These are phyloP conservation scores for Xanthia togata DNA, from an alignment of 2,888 invertebrate genomes.

Conservation along the genomic window DNA sequence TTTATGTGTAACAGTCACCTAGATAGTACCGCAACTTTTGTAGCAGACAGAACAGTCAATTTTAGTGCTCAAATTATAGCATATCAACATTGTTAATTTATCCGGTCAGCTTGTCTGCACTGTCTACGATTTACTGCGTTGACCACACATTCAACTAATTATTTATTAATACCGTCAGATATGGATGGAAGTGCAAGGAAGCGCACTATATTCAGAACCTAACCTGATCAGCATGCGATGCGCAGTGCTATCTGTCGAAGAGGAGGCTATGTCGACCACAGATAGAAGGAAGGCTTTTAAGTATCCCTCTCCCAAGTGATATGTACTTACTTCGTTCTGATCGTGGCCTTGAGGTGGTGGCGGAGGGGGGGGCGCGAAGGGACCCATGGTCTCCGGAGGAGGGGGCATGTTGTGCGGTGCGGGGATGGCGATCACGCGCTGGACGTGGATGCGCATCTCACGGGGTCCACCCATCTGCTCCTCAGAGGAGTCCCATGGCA, in stretches of 20 bases:
- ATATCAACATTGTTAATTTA: too few species aligned
- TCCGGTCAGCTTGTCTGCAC: too few species aligned
- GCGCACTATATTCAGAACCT: background rate
- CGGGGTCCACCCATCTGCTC: slow-evolving; percentile 84
- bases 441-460: slow-evolving; percentile 89
- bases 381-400: slow-evolving; percentile 79
- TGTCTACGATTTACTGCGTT: slow-evolving; percentile 4
- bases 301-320: background rate
- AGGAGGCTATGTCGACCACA: background rate
- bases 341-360: slow-evolving; percentile 82
- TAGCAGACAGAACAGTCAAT: background rate
- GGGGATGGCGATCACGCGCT: slow-evolving; percentile 87
- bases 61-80: slow-evolving; percentile 8
- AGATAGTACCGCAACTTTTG: background rate
- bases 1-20: background rate
- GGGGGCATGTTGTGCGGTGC: slow-evolving; percentile 84
- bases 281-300: background rate
- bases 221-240: slow-evolving; percentile 12
- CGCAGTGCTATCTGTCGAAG: background rate
- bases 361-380: slow-evolving; percentile 83
- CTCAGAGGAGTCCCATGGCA: slow-evolving; percentile 89
- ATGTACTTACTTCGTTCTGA: slow-evolving; percentile 79
- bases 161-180: slow-evolving; percentile 2
- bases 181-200: slow-evolving; percentile 8
- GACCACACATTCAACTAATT: slow-evolving; percentile 6